Conservation (phyloP, 2,797 vertebrate genomes). For the Sylvia borin region DNA sequence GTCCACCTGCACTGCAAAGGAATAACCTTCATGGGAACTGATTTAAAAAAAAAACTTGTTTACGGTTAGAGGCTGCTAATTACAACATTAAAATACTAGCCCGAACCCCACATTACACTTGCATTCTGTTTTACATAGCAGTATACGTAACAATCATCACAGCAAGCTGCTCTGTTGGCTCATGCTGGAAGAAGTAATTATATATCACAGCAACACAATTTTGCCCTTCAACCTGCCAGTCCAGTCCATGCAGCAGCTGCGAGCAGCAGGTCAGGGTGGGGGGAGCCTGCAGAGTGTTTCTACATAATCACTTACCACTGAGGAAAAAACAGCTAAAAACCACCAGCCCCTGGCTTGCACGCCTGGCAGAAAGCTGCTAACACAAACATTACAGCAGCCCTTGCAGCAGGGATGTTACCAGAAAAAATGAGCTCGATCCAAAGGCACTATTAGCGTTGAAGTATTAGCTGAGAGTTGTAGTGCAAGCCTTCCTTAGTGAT, state of each 20-base stretch:
- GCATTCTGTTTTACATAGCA: slow-evolving; percentile 54
- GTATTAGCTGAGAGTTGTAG: neutral
- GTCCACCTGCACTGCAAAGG: neutral
- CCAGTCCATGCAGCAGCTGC: slow-evolving; percentile 28
- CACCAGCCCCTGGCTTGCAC: neutral
- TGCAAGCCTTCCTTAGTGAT: neutral
- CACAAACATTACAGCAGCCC: slow-evolving; percentile 38
- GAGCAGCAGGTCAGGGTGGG: neutral
- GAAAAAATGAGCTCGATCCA: slow-evolving; percentile 45
- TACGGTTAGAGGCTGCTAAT: slow-evolving; percentile 54
- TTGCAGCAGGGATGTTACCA: slow-evolving; percentile 43
- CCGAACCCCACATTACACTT: slow-evolving; percentile 35
- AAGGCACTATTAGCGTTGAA: slow-evolving; percentile 19
- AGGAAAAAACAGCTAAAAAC: neutral
- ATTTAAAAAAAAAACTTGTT: slow-evolving; percentile 40
- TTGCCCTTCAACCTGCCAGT: slow-evolving; percentile 58
- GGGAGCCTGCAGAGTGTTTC: neutral
- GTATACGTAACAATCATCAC: slow-evolving; percentile 52
- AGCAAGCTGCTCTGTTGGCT: slow-evolving; percentile 52
- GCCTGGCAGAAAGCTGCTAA: slow-evolving; percentile 45
- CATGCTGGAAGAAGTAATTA: slow-evolving; percentile 60
- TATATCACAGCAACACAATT: slow-evolving; percentile 46
- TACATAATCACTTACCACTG: neutral
- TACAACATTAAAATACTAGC: slow-evolving; percentile 61
- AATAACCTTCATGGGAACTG: slow-evolving; percentile 29